Evolutionary conservation across 2,113 vertebrate genomes (phyloP).

Genomic region (Diphyllodes magnificus): DNA sequence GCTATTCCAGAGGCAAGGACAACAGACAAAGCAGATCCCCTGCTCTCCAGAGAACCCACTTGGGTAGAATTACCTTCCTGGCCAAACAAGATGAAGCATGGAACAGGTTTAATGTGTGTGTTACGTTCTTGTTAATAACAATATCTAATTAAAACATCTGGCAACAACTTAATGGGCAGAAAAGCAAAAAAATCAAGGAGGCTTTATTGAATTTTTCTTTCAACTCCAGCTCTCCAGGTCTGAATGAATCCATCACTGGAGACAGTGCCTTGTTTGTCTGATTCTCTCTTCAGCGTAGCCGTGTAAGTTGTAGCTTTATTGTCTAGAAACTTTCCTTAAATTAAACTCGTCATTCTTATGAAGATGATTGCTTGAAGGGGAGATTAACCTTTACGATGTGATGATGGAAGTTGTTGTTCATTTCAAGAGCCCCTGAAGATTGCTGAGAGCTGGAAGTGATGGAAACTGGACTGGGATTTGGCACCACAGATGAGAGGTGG

Average conservation of each 20-base stretch:
- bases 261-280: background rate
- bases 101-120: conserved; percentile 6
- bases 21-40: background rate
- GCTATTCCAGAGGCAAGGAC: background rate
- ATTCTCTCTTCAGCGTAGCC: background rate
- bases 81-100: background rate
- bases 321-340: conserved; percentile 17
- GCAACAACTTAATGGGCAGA: background rate
- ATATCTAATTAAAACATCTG: conserved; percentile 39
- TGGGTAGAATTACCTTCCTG: background rate
- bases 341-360: conserved; percentile 15
- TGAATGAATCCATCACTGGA: background rate
- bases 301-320: background rate
- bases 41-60: background rate
- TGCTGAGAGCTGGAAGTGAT: background rate
- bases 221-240: background rate
- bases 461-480: background rate
- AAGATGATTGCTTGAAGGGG: conserved; percentile 16
- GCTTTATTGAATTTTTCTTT: conserved; percentile 33
- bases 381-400: conserved; percentile 27
- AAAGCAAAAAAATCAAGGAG: background rate
- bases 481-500: background rate
- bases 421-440: background rate
- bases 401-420: background rate
- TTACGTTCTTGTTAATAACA: conserved; percentile 31